Evolutionary conservation across 1,140 invertebrate species (phyloP).

Genomic region (Apis cerana): DNA sequence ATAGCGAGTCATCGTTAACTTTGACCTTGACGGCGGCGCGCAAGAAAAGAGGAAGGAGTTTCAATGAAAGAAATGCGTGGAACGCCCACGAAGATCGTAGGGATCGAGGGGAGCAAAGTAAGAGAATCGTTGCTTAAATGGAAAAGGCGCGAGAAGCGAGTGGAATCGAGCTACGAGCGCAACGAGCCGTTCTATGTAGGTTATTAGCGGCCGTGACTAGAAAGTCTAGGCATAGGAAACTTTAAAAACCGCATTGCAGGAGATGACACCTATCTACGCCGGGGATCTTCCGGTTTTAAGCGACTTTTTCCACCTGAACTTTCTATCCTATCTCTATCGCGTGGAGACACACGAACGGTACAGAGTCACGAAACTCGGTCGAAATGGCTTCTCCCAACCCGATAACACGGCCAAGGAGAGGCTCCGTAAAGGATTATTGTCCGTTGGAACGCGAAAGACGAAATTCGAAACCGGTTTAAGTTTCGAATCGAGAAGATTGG

Average conservation of each 20-base stretch:
- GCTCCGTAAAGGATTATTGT: background rate
- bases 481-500: background rate
- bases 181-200: background rate
- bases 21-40: conserved; percentile 33
- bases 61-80: conserved; percentile 20
- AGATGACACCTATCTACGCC: conserved; percentile 40
- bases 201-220: conserved; percentile 36
- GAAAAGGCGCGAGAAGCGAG: background rate
- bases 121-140: too few relatives aligned
- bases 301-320: conserved; percentile 38
- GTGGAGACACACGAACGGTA: background rate
- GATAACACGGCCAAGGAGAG: background rate
- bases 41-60: conserved; percentile 23
- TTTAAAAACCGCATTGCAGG: conserved; percentile 35
- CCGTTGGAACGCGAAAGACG: background rate
- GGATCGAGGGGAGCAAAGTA: background rate
- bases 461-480: background rate
- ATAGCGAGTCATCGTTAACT: conserved; percentile 51
- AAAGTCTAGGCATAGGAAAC: conserved; percentile 22
- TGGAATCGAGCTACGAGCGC: background rate
- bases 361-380: background rate
- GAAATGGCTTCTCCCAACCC: background rate
- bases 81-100: too few relatives aligned
- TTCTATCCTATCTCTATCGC: background rate
- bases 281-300: conserved; percentile 32